Base-by-base conservation (phyloP, 2,113 vertebrate genomes). In the Pluvianellus socialis region DNA sequence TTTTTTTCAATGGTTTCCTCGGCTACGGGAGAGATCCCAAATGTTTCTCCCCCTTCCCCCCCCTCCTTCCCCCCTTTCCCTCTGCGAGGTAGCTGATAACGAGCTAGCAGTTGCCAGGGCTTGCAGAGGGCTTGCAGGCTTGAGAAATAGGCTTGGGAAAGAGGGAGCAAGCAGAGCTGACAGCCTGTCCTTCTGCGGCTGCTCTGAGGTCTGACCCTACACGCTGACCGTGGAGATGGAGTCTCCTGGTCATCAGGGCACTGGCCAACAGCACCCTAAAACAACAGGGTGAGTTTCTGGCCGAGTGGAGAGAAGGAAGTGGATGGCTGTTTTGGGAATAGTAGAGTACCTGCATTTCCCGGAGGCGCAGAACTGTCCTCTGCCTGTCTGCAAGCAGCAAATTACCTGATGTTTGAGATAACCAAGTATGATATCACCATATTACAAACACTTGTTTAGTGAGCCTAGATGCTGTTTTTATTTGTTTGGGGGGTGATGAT, bases 161-260 rank as follows among this genome's bases (percentile, higher is more conserved):
- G 49, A 59, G 11, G 32, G 61, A 80, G 7, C 13, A 6, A 61
- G 45, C 35, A 10, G 26, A 87, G 21, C 28, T 38, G 49, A 5
- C 3, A 9, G 9, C 5, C 19, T 63, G 47, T 32, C 50, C 73
- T 24, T 15, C 49, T 50, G 73, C 55, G 61, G 77, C 77, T 70
- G 35, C 10, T 27, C 21, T 23, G 76, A 14, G 4, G 1, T 42
- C 24, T 63, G 71, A 44, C 59, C 2, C 1, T 32, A 12, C 24
- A 3, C 22, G 1, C 9, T 1, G 33, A 11, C 27, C 1, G 1
- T 11, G 33, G 32, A 27, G 58, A 24, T 6, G 9, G 56, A 42
- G 14, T 6, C 7, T 75, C 27, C 23, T 0, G 0, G 7, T 53
- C 50, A 72, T 30, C 24, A 16, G 45, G 28, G 8, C 0, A 0